Evolutionary conservation across 2,797 vertebrate species (phyloP).

Genomic region (Acanthurus lineatus): DNA sequence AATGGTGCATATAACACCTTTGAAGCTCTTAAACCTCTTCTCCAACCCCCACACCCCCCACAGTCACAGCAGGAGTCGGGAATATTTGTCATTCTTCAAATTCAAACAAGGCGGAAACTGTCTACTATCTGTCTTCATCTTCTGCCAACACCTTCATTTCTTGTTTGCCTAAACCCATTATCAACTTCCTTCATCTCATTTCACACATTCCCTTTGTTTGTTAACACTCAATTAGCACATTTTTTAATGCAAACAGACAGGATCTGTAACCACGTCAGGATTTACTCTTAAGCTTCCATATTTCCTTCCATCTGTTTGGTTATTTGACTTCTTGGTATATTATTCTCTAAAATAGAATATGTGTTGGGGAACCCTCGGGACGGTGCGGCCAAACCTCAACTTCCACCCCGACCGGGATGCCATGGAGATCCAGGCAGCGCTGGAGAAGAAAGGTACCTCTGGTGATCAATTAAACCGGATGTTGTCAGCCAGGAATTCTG

Average conservation of each 20-base stretch:
- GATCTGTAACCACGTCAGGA: background rate
- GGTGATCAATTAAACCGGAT: accelerated
- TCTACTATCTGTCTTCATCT: slow-evolving; percentile 1
- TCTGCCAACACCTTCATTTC: background rate
- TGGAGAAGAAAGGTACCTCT: slow-evolving; percentile 79
- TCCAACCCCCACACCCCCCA: background rate
- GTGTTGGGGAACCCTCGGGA: slow-evolving; percentile 83
- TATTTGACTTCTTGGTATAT: background rate
- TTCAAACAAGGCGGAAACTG: slow-evolving; percentile 19
- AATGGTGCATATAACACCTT: no score
- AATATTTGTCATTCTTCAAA: slow-evolving; percentile 55
- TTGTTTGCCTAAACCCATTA: background rate
- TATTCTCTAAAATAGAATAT: slow-evolving; percentile 60
- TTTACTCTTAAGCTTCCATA: background rate
- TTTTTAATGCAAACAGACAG: background rate
- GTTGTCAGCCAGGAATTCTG: background rate
- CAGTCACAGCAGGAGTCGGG: background rate
- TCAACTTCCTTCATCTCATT: background rate
- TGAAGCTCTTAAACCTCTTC: no score
- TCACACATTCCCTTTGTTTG: background rate
- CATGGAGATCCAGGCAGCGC: slow-evolving; percentile 59
- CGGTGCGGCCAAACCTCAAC: slow-evolving; percentile 76
- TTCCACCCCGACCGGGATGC: slow-evolving; percentile 76
- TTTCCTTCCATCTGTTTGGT: no score
- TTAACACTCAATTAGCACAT: background rate